These are phyloP conservation scores for Galerucella pusilla DNA, from an alignment of 2,888 invertebrate genomes.

Conservation along the genomic window DNA sequence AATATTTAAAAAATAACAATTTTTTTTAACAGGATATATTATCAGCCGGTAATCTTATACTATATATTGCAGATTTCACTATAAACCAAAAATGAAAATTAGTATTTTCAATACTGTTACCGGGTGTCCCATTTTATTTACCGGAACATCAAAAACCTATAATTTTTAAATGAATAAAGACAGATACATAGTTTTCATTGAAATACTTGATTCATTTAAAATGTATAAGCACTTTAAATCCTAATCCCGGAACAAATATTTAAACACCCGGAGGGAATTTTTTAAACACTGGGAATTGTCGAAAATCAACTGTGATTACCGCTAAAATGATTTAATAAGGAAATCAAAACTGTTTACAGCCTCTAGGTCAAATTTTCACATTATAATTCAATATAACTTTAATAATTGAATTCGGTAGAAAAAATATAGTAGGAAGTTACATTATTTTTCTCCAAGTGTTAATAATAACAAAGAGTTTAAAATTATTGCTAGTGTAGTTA, in stretches of 20 bases:
- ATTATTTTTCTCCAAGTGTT: not conserved
- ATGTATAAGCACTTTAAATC: too few relatives aligned
- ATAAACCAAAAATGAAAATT: not conserved
- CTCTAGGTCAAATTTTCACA: not conserved
- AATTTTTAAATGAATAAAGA: too few relatives aligned
- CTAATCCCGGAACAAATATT: too few relatives aligned
- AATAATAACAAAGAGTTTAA: too few relatives aligned
- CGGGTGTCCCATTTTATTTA: too few relatives aligned
- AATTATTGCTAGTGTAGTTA: too few relatives aligned
- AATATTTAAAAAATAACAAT: not conserved
- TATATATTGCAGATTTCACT: not conserved
- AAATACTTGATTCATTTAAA: too few relatives aligned
- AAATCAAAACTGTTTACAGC: not conserved
- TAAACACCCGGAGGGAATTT: not conserved
- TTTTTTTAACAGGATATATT: not conserved
- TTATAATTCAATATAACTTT: not conserved
- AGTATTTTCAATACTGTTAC: too few relatives aligned
- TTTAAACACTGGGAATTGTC: not conserved
- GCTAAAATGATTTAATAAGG: not conserved
- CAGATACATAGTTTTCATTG: too few relatives aligned
- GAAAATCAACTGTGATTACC: not conserved
- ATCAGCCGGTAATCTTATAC: not conserved
- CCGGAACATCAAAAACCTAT: too few relatives aligned
- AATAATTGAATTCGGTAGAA: not conserved
- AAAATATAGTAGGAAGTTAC: not conserved